A percentile compares a stretch with the other conserved stretches of the same genome.
phyloP scores from a whole-genome alignment of 2,888 invertebrate species.

The Conops quadrifasciatus region DNA sequence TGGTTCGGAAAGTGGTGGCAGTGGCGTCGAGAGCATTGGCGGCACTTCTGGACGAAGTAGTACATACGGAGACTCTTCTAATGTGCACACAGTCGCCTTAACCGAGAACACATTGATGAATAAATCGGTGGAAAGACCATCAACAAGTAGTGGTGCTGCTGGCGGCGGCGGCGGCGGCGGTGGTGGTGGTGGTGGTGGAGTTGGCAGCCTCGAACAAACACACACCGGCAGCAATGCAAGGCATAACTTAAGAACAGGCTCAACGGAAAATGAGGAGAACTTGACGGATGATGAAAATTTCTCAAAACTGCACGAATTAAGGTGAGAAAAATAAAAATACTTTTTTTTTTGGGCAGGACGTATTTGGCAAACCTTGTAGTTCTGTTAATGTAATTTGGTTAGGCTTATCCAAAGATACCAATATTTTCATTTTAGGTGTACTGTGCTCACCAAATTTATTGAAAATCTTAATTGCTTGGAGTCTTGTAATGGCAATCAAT shows the following conservation, averaged over 20 bases:
- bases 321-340: slow-evolving; percentile 48
- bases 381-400: no score
- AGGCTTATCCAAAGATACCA: not conserved
- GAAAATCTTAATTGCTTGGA: slow-evolving; percentile 80
- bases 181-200: not conserved
- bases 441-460: slow-evolving; percentile 79
- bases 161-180: not conserved
- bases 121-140: slow-evolving; percentile 30
- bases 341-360: not conserved
- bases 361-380: not conserved
- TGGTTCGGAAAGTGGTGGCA: slow-evolving; percentile 90
- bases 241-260: slow-evolving; percentile 42
- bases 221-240: slow-evolving; percentile 45
- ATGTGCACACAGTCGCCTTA: slow-evolving; percentile 47
- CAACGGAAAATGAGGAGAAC: slow-evolving; percentile 52
- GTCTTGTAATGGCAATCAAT: slow-evolving; percentile 81
- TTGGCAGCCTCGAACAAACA: slow-evolving; percentile 44
- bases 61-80: slow-evolving; percentile 78
- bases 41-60: slow-evolving; percentile 96
- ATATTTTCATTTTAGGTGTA: slow-evolving; percentile 54
- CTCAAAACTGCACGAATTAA: slow-evolving; percentile 60
- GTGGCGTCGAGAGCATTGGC: slow-evolving; percentile 90
- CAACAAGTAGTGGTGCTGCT: slow-evolving; percentile 2
- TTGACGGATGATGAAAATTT: slow-evolving; percentile 61
- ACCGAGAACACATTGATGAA: slow-evolving; percentile 36